These are phyloP conservation scores for Telmatherina bonti DNA, from an alignment of 2,797 vertebrate genomes.

Conservation along the genomic window DNA sequence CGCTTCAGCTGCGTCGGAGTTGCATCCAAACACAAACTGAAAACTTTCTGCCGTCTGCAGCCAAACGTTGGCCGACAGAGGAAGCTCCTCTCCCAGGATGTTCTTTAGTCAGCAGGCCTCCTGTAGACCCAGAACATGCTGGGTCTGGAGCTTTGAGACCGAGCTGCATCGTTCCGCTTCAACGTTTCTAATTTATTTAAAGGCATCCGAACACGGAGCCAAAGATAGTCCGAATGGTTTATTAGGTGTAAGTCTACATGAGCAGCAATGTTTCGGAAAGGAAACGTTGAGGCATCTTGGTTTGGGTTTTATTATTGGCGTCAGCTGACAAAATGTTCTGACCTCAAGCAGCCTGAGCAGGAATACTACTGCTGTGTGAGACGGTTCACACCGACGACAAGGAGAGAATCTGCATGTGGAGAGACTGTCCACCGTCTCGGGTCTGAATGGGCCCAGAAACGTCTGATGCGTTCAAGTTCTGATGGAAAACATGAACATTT, in stretches of 20 bases:
- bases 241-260: too few species aligned
- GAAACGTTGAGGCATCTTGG: too few species aligned
- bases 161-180: too few species aligned
- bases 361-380: too few species aligned
- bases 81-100: slow-evolving; percentile 6
- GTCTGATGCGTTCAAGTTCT: neutral
- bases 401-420: neutral
- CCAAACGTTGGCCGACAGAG: slow-evolving; percentile 5
- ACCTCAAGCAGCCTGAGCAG: too few species aligned
- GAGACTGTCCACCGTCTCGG: neutral
- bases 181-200: neutral
- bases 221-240: too few species aligned
- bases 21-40: neutral
- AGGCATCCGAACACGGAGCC: neutral
- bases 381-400: too few species aligned
- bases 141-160: slow-evolving; percentile 31
- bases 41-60: slow-evolving; percentile 7
- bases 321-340: too few species aligned
- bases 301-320: too few species aligned
- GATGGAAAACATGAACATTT: neutral
- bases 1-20: too few species aligned
- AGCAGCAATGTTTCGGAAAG: too few species aligned
- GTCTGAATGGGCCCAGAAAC: neutral
- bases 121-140: slow-evolving; percentile 23
- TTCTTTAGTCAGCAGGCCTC: slow-evolving; percentile 32